Evolutionary conservation across 2,888 invertebrate species (phyloP).

Genomic region (Ypsolopha scabrella): DNA sequence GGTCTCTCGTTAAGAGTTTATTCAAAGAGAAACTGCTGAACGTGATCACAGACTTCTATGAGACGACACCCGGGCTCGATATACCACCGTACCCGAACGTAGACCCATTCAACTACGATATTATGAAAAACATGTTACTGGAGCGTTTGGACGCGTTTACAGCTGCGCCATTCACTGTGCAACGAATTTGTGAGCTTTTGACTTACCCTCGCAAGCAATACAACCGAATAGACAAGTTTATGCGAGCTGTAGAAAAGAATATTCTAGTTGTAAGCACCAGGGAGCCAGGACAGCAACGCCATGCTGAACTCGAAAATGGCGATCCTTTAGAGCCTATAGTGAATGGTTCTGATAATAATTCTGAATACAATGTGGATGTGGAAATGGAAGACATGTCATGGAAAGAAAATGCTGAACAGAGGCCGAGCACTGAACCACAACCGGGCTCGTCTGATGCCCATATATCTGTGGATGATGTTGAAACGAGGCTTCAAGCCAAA

Average conservation of each 20-base stretch:
- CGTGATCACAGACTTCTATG: constrained; percentile 90
- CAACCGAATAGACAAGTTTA: constrained; percentile 94
- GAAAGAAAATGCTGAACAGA: constrained; percentile 47
- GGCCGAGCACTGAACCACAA: constrained; percentile 39
- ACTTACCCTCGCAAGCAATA: constrained; percentile 94
- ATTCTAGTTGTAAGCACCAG: constrained; percentile 87
- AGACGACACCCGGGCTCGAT: constrained; percentile 81
- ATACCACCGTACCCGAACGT: constrained; percentile 91
- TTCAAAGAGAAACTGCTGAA: constrained; percentile 88
- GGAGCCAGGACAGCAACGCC: constrained; percentile 74
- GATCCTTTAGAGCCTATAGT: constrained; percentile 72
- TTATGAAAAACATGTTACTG: constrained; percentile 85
- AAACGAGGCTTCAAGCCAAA: constrained; percentile 56
- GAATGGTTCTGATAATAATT: constrained; percentile 71
- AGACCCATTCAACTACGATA: constrained; percentile 90
- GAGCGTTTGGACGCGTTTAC: constrained; percentile 86
- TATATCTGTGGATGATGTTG: constrained; percentile 50
- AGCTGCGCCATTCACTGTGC: constrained; percentile 96
- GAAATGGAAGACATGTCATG: constrained; percentile 67
- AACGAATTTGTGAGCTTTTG: constrained; percentile 94
- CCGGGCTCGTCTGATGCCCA: constrained; percentile 53
- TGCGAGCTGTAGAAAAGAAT: constrained; percentile 97
- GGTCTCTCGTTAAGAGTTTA: constrained; percentile 88
- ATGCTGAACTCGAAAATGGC: constrained; percentile 75
- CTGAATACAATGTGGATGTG: constrained; percentile 65